Evolutionary conservation across 2,888 invertebrate species (phyloP), one percentile per base, ranked within the genome.

Genomic region (Callyntrura guangdongensis): DNA sequence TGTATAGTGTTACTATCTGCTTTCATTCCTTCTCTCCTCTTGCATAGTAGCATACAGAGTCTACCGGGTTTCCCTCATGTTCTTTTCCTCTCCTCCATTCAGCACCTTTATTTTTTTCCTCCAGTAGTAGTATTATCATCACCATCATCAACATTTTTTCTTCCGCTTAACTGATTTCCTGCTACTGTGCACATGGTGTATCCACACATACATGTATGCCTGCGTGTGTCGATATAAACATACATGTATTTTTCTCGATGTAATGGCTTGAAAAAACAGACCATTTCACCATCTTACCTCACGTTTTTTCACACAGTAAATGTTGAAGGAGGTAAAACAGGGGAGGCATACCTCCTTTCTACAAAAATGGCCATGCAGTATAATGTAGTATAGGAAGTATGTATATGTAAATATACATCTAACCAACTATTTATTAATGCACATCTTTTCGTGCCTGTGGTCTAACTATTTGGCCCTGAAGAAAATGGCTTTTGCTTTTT

Each of bases 181-280:
- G 49, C 22, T 22, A 74, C 49, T 49, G 74, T 9, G 20, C 74
- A 74, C 74, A 74, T 49, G 74, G 74, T 49, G 22, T 72, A 72
- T 36, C 6, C 74, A 49, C 4, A 49, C 49, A 74, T 17, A 20
- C 45, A 72, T 49, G 47, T 49, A 74, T 74, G 72, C 12, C 14
- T 22, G 1, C 6, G 20, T n/a, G n/a, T n/a, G 47, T 22, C 74
- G 49, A 74, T 74, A 49, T 12, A 49, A 74, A 47, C 56, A 56
- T 36, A 56, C 25, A 14, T 25, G 56, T 45, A 22, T 77, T 89
- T 82, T 83, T 74, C 49, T 36, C 61, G 84, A 89, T 69, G 84
- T 89, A 89, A 89, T 89, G 89, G 85, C 89, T 89, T 85, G 89
- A 89, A 77, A n/a, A 89, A 89, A 85, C 85, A 89, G 89, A 74